Evolutionary conservation across 2,113 vertebrate species (phyloP).

Genomic region (Galeopterus variegatus): DNA sequence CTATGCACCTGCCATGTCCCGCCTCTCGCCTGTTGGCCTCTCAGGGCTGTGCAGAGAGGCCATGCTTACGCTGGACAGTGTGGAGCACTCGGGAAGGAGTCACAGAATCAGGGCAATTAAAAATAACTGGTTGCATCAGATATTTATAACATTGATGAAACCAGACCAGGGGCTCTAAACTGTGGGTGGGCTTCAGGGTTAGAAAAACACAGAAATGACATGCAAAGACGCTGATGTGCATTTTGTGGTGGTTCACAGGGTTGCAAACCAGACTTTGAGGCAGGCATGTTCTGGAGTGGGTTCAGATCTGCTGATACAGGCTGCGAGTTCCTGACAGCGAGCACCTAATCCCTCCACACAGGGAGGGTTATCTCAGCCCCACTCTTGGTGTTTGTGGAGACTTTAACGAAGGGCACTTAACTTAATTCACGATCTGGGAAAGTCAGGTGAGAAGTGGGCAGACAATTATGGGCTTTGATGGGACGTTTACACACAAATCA

Average conservation of each 20-base stretch:
- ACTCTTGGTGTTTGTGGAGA: not conserved
- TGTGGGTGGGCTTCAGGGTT: not conserved
- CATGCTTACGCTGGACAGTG: too few relatives aligned
- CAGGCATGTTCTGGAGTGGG: too few relatives aligned
- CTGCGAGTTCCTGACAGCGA: rapidly evolving
- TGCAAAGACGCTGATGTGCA: not conserved
- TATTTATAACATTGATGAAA: not conserved
- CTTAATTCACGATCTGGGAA: not conserved
- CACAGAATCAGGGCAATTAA: not conserved
- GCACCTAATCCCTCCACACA: too few relatives aligned
- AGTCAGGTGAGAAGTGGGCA: not conserved
- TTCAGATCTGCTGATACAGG: rapidly evolving
- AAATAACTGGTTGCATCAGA: too few relatives aligned
- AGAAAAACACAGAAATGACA: not conserved
- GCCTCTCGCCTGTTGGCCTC: not conserved
- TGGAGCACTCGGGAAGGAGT: not conserved
- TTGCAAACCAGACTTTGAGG: not conserved
- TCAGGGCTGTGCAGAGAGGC: not conserved
- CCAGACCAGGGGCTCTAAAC: not conserved
- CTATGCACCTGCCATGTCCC: not conserved
- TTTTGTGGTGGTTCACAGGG: not conserved
- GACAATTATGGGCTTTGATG: not conserved
- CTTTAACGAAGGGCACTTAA: too few relatives aligned
- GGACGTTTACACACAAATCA: not conserved
- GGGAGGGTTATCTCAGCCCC: too few relatives aligned